Conservation (phyloP, 2,113 vertebrate genomes). For the Nannospalax galili region DNA sequence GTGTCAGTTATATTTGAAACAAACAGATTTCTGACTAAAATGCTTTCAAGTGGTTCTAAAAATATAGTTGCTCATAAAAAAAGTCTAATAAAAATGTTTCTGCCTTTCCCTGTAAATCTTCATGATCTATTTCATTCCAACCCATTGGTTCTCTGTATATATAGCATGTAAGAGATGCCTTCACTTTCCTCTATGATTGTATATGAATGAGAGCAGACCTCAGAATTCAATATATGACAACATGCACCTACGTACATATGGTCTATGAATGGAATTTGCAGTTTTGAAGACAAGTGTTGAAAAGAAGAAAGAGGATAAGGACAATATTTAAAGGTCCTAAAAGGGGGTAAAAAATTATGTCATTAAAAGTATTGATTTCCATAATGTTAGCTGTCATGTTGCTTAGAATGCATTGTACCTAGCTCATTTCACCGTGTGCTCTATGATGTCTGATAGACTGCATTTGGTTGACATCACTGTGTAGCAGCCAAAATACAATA, state of each 20-base stretch:
- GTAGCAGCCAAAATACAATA: not conserved
- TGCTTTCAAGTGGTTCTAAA: no score
- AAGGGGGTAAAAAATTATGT: not conserved
- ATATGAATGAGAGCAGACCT: not conserved
- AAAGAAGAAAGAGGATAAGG: not conserved
- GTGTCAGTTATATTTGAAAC: no score
- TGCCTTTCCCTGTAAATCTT: not conserved
- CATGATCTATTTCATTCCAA: not conserved
- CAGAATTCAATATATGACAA: not conserved
- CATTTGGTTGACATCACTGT: not conserved
- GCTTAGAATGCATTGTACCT: not conserved
- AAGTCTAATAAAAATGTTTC: no score
- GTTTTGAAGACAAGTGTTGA: constrained; percentile 14
- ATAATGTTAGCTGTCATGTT: not conserved
- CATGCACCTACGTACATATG: no score
- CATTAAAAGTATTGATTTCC: not conserved
- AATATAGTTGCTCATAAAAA: no score
- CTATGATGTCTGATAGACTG: not conserved
- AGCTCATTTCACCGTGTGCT: not conserved
- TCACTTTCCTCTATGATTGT: not conserved
- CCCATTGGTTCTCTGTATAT: not conserved
- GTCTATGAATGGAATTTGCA: no score
- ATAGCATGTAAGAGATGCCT: not conserved
- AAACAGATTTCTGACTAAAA: no score
- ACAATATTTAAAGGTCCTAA: not conserved